Percentiles rank a stretch among this genome's conserved stretches.
Evolutionary conservation across 2,888 invertebrate genomes (phyloP).

Genomic region (Phragmatobia fuliginosa): DNA sequence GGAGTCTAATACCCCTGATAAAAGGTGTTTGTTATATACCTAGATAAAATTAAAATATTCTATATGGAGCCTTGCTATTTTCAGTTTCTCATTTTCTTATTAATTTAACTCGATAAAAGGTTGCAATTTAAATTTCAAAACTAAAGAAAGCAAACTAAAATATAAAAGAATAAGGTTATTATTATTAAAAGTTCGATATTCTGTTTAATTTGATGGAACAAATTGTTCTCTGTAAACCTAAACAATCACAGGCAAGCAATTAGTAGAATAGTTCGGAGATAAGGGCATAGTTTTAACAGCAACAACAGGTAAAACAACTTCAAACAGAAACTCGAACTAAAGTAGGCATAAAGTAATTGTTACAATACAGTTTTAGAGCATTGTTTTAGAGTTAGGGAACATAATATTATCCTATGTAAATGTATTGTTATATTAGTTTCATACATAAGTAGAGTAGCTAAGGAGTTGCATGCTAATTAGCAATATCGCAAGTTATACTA

Average conservation of each 20-base stretch:
- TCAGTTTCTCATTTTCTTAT: too few relatives aligned
- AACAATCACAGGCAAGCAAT: background rate
- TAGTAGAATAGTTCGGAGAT: background rate
- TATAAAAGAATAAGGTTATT: background rate
- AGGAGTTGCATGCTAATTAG: background rate
- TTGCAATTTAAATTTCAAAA: too few relatives aligned
- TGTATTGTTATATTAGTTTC: background rate
- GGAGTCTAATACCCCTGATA: background rate
- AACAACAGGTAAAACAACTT: background rate
- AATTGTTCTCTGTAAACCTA: background rate
- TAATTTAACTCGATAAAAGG: too few relatives aligned
- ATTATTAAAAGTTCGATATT: background rate
- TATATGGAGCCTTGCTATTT: too few relatives aligned
- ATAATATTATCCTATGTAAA: background rate
- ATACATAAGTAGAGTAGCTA: background rate
- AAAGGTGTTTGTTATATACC: background rate
- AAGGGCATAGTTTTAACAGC: background rate
- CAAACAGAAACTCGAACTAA: background rate
- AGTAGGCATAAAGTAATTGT: background rate
- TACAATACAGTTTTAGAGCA: background rate
- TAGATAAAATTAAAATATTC: background rate
- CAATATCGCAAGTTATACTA: background rate
- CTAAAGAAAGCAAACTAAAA: background rate
- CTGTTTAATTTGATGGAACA: background rate
- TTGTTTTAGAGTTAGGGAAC: background rate